These are phyloP conservation scores for Riparia riparia DNA, from an alignment of 2,113 vertebrate species.

Conservation along the genomic window DNA sequence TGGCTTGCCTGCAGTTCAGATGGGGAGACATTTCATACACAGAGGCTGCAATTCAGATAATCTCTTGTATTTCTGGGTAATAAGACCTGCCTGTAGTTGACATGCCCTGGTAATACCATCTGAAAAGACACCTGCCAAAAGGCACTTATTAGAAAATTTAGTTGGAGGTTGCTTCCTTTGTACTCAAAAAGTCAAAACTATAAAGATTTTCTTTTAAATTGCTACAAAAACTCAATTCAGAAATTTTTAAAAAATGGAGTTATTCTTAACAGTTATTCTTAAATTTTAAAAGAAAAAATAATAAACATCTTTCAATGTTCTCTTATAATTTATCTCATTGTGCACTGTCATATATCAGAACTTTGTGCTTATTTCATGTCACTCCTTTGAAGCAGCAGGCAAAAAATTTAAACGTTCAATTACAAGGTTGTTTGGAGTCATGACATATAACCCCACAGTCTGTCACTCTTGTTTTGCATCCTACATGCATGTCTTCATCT, in stretches of 20 bases:
- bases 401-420: neutral
- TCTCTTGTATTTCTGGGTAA: neutral
- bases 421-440: neutral
- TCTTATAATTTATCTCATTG: neutral
- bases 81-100: neutral
- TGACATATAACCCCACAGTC: neutral
- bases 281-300: neutral
- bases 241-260: neutral
- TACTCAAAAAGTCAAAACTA: neutral
- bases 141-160: neutral
- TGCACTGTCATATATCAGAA: neutral
- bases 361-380: neutral
- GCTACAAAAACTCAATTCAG: neutral
- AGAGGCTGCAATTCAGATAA: neutral
- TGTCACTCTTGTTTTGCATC: neutral
- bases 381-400: neutral
- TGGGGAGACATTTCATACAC: neutral
- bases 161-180: neutral
- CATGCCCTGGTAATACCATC: neutral
- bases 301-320: neutral
- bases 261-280: neutral
- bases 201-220: neutral
- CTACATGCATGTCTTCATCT: neutral
- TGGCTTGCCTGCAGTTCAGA: neutral
- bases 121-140: neutral